These are phyloP conservation scores for Sminthurinus aureus DNA, from an alignment of 2,888 invertebrate genomes.

Conservation along the genomic window DNA sequence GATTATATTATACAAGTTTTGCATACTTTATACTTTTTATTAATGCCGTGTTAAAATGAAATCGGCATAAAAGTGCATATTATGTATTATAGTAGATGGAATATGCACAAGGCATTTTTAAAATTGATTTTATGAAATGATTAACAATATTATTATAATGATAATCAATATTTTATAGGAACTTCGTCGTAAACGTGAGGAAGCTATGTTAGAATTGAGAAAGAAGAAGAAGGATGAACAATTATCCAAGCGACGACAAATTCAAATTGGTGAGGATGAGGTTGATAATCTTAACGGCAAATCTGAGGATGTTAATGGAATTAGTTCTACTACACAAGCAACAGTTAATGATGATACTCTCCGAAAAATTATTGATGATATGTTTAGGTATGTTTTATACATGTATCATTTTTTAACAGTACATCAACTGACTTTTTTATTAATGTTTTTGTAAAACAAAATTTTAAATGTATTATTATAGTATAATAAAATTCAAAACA, in stretches of 20 bases:
- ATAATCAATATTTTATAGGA: conserved; percentile 67
- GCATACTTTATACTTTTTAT: too few relatives aligned
- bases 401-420: too few relatives aligned
- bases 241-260: conserved; percentile 80
- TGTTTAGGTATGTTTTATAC: conserved; percentile 42
- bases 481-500: too few relatives aligned
- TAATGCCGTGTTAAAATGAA: too few relatives aligned
- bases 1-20: too few relatives aligned
- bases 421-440: too few relatives aligned
- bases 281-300: conserved; percentile 66
- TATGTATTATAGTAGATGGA: too few relatives aligned
- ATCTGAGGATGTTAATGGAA: conserved; percentile 60
- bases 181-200: conserved; percentile 86
- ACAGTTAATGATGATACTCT: conserved; percentile 63
- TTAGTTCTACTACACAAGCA: not conserved
- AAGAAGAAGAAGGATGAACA: conserved; percentile 95
- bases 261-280: conserved; percentile 71
- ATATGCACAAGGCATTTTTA: too few relatives aligned
- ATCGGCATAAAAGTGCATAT: too few relatives aligned
- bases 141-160: not conserved
- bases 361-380: conserved; percentile 72
- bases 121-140: too few relatives aligned
- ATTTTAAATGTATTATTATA: too few relatives aligned
- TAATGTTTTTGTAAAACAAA: too few relatives aligned
- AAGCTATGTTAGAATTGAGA: conserved; percentile 87